phyloP scores from a whole-genome alignment of 2,797 vertebrate genomes.

The Rhyacichthys aspro region DNA sequence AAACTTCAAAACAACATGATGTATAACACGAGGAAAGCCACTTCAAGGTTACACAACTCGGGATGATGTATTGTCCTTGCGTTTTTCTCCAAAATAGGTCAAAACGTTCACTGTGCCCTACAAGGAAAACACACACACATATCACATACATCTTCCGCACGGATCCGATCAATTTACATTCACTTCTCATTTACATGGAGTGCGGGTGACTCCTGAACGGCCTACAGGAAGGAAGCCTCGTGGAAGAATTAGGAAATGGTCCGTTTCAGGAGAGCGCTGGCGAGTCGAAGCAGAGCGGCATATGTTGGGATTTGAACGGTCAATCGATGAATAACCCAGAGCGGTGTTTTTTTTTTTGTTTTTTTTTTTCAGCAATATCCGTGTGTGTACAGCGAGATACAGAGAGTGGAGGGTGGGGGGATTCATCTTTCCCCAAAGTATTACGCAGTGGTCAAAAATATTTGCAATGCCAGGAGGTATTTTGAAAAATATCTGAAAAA shows the following conservation, averaged over 20 bases:
- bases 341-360: constrained; percentile 86
- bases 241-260: constrained; percentile 79
- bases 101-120: constrained; percentile 42
- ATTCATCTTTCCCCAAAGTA: constrained; percentile 97
- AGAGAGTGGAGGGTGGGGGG: constrained; percentile 74
- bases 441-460: constrained; percentile 98
- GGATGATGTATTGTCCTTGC: constrained; percentile 47
- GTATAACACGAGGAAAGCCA: constrained; percentile 49
- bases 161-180: constrained; percentile 73
- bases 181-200: constrained; percentile 78
- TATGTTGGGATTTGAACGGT: constrained; percentile 93
- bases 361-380: constrained; percentile 69
- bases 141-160: constrained; percentile 48
- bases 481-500: constrained; percentile 94
- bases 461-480: constrained; percentile 99
- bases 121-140: constrained; percentile 24
- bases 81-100: constrained; percentile 60
- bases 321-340: constrained; percentile 99
- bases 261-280: constrained; percentile 75
- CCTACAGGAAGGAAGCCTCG: constrained; percentile 61
- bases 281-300: constrained; percentile 83
- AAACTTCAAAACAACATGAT: constrained; percentile 42
- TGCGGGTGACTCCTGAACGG: constrained; percentile 71
- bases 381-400: constrained; percentile 16
- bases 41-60: constrained; percentile 50